These are phyloP conservation scores for Dendrolimus pini DNA, from an alignment of 2,888 invertebrate species.

Conservation along the genomic window DNA sequence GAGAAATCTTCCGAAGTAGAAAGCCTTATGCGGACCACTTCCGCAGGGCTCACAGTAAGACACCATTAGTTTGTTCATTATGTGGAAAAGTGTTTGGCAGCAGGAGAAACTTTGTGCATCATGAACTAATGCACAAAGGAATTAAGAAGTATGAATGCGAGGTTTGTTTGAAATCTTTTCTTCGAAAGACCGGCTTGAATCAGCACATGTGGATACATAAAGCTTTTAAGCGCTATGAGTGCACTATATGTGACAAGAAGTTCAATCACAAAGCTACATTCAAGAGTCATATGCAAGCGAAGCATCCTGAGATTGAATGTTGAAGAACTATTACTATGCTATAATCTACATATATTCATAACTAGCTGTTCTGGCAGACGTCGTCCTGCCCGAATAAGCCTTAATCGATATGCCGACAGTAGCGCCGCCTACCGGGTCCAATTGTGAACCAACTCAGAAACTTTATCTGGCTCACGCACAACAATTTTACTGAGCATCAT, in stretches of 20 bases:
- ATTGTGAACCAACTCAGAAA: too few relatives aligned
- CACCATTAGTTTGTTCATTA: background rate
- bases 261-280: constrained; percentile 22
- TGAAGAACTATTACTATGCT: background rate
- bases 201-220: constrained; percentile 37
- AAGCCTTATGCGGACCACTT: constrained; percentile 2
- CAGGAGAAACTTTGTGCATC: constrained; percentile 16
- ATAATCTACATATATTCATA: background rate
- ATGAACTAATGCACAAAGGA: constrained; percentile 48
- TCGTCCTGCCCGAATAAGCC: too few relatives aligned
- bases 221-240: constrained; percentile 30
- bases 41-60: background rate
- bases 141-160: constrained; percentile 47
- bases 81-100: constrained; percentile 3
- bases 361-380: too few relatives aligned
- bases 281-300: constrained; percentile 31
- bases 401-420: too few relatives aligned
- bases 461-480: too few relatives aligned
- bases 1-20: background rate
- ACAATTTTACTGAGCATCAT: too few relatives aligned
- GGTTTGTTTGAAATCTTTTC: constrained; percentile 40
- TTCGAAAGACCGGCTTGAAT: constrained; percentile 28
- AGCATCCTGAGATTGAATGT: constrained; percentile 28
- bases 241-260: constrained; percentile 23
- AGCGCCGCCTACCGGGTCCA: too few relatives aligned